Percentiles rank a stretch among this genome's conserved stretches.
These are phyloP conservation scores for Drosophila histrio DNA, from an alignment of 2,888 invertebrate genomes.

Conservation along the genomic window DNA sequence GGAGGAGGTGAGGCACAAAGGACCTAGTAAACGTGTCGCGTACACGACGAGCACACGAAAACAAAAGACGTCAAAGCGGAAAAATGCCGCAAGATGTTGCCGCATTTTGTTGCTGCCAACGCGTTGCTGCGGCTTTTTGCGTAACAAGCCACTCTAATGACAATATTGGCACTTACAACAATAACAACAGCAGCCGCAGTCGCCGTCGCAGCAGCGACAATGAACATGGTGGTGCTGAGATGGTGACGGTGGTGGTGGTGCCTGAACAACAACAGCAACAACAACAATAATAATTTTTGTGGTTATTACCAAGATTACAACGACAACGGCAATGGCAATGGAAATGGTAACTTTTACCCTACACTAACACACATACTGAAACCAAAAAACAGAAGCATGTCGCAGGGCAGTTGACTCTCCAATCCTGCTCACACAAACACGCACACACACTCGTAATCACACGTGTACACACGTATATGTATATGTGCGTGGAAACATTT, in stretches of 20 bases:
- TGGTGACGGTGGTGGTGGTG: not conserved
- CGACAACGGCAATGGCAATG: conserved; percentile 45
- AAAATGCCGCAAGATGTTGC: conserved; percentile 79
- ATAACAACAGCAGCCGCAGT: conserved; percentile 59
- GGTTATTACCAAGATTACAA: conserved; percentile 80
- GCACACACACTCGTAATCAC: conserved; percentile 9
- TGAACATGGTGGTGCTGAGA: conserved; percentile 28
- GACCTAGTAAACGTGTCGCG: conserved; percentile 67
- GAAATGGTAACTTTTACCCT: conserved; percentile 53
- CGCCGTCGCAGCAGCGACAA: conserved; percentile 33
- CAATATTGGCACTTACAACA: conserved; percentile 81
- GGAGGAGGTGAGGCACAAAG: not conserved
- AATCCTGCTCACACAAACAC: conserved; percentile 8
- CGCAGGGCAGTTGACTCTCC: conserved; percentile 39
- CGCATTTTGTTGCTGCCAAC: conserved; percentile 68
- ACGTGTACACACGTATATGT: conserved; percentile 13
- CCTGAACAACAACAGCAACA: conserved; percentile 32
- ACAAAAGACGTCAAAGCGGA: conserved; percentile 65
- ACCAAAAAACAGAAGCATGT: conserved; percentile 56
- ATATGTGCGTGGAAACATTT: conserved; percentile 55
- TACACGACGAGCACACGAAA: conserved; percentile 59
- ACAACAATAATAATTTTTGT: conserved; percentile 78
- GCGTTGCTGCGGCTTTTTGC: conserved; percentile 65
- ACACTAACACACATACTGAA: conserved; percentile 21
- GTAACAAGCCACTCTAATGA: conserved; percentile 80